Evolutionary conservation across 2,113 vertebrate species (phyloP).

Genomic region (Irena cyanogastra): DNA sequence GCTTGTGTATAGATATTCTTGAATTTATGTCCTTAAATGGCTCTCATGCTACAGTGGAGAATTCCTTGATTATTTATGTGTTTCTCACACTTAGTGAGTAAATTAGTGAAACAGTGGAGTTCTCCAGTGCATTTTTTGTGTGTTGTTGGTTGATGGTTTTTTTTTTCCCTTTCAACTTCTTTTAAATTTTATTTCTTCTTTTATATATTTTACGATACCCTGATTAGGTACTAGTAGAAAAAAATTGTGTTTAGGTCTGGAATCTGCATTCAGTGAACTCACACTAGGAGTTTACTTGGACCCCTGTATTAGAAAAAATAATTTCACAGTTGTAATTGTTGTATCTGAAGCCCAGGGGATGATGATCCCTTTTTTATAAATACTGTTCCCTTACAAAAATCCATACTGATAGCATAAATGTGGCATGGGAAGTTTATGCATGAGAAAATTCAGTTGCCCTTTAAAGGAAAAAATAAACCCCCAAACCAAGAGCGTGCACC

Average conservation of each 20-base stretch:
- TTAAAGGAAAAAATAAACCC: not conserved
- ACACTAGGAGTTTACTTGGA: not conserved
- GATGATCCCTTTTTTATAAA: not conserved
- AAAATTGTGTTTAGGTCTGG: not conserved
- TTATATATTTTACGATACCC: not conserved
- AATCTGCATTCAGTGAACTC: not conserved
- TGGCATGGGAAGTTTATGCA: not conserved
- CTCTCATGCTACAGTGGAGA: rapidly evolving
- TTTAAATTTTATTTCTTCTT: not conserved
- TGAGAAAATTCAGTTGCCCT: not conserved
- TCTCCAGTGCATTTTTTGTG: not conserved
- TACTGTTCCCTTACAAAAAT: not conserved
- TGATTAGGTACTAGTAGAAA: not conserved
- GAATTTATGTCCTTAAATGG: not conserved
- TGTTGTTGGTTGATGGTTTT: not conserved
- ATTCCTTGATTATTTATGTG: not conserved
- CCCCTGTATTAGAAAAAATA: not conserved
- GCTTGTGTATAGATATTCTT: not conserved
- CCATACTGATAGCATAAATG: not conserved
- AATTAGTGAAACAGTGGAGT: not conserved
- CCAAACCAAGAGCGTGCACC: rapidly evolving
- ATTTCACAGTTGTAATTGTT: not conserved
- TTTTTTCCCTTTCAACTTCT: not conserved
- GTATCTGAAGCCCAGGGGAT: not conserved
- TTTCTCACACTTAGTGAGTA: not conserved